Evolutionary conservation across 2,888 invertebrate genomes (phyloP).

Genomic region (Meloe dianella): DNA sequence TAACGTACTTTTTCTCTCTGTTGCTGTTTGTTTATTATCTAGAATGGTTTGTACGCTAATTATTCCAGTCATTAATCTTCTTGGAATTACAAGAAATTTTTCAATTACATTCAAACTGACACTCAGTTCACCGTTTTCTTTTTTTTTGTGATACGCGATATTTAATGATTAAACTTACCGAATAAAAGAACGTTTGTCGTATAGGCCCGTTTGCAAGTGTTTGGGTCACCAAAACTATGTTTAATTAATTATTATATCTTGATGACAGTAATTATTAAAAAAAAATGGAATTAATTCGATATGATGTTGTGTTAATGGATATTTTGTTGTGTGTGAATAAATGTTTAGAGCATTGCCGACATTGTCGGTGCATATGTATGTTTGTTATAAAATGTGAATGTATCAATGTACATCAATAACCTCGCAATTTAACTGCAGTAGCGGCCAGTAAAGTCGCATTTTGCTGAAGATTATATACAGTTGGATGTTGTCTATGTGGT

Average conservation of each 20-base stretch:
- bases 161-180: constrained; percentile 5
- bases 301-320: too few relatives aligned
- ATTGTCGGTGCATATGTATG: constrained; percentile 29
- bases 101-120: constrained; percentile 31
- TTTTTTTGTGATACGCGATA: constrained; percentile 24
- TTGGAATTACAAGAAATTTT: constrained; percentile 33
- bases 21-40: constrained; percentile 25
- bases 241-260: too few relatives aligned
- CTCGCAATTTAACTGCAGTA: constrained; percentile 46
- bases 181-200: background rate
- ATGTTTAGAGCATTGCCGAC: background rate
- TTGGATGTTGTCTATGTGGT: constrained; percentile 3
- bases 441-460: constrained; percentile 42
- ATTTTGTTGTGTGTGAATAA: background rate
- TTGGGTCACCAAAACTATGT: too few relatives aligned
- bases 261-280: too few relatives aligned
- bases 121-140: background rate
- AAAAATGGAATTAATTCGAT: too few relatives aligned
- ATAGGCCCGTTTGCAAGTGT: too few relatives aligned
- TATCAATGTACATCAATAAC: constrained; percentile 40
- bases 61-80: constrained; percentile 32
- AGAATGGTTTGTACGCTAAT: constrained; percentile 30
- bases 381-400: constrained; percentile 43
- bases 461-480: constrained; percentile 23
- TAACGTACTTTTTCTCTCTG: constrained; percentile 3